Evolutionary conservation across 2,113 vertebrate species (phyloP).

Genomic region (Himantopus leucocephalus): DNA sequence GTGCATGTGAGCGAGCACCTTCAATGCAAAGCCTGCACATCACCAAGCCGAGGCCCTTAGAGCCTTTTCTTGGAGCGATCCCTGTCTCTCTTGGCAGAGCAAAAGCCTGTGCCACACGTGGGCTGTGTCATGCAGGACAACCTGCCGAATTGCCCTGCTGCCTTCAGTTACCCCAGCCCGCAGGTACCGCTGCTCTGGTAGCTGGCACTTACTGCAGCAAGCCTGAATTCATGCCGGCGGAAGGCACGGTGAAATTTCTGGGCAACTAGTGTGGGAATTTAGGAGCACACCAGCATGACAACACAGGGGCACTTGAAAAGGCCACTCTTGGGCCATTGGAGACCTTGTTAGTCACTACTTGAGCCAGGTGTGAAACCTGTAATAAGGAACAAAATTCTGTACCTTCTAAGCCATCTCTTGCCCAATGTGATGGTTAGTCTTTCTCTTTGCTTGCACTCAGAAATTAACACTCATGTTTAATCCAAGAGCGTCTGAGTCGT

Average conservation of each 20-base stretch:
- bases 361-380: background rate
- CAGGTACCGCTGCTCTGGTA: background rate
- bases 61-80: accelerated
- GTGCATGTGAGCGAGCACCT: background rate
- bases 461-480: background rate
- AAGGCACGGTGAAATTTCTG: background rate
- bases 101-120: accelerated
- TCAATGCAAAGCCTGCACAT: background rate
- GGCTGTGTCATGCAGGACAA: background rate
- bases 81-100: background rate
- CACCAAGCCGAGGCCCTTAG: background rate
- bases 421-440: background rate
- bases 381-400: background rate
- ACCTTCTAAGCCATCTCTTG: background rate
- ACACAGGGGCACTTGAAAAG: background rate
- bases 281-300: background rate
- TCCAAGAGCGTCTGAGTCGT: background rate
- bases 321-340: background rate
- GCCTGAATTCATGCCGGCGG: background rate
- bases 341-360: background rate
- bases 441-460: background rate
- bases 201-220: background rate
- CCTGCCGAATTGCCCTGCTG: background rate
- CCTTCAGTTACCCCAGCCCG: background rate
- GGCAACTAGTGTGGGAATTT: background rate